phyloP scores from a whole-genome alignment of 2,888 invertebrate species.

The Tolmerus cingulatus region DNA sequence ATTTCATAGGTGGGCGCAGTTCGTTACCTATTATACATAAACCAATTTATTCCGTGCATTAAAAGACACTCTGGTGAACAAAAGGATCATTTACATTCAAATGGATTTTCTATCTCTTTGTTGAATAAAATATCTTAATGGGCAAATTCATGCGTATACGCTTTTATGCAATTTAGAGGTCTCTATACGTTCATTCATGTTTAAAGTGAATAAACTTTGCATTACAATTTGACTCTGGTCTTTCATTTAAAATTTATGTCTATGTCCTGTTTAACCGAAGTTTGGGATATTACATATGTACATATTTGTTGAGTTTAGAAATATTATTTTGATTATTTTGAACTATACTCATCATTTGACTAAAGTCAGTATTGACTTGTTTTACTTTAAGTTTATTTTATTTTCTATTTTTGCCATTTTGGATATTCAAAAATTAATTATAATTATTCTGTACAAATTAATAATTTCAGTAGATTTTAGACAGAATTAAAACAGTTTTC shows the following conservation, averaged over 20 bases:
- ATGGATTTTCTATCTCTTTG: background rate
- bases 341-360: too few relatives aligned
- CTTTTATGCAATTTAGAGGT: background rate
- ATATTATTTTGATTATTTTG: too few relatives aligned
- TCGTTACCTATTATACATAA: background rate
- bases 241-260: background rate
- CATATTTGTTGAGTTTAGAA: too few relatives aligned
- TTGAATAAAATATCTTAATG: background rate
- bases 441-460: too few relatives aligned
- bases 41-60: background rate
- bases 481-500: too few relatives aligned
- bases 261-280: too few relatives aligned
- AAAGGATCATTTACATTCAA: background rate
- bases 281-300: too few relatives aligned
- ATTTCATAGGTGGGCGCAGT: background rate
- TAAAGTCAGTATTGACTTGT: too few relatives aligned
- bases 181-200: background rate
- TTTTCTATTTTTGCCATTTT: too few relatives aligned
- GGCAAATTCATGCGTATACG: background rate
- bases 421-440: too few relatives aligned
- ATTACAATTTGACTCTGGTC: background rate
- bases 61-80: background rate
- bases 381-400: too few relatives aligned
- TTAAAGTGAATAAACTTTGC: background rate
- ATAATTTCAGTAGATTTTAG: too few relatives aligned